Evolutionary conservation across 2,113 vertebrate genomes (phyloP).

Genomic region (Podarcis cretensis): DNA sequence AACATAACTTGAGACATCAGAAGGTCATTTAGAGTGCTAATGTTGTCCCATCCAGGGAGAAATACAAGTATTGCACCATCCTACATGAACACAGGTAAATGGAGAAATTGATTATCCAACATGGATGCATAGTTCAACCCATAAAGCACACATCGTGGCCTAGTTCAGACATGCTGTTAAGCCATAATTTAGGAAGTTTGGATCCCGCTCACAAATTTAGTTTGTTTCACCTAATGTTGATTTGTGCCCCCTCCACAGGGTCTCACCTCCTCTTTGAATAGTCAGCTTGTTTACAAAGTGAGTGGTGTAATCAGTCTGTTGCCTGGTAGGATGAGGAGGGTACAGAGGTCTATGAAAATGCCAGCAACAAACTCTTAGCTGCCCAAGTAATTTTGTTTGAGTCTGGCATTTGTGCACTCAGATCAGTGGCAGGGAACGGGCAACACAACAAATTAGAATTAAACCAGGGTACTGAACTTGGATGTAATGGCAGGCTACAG

Average conservation of each 20-base stretch:
- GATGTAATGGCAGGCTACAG: neutral
- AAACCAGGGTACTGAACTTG: neutral
- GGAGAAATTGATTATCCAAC: constrained; percentile 3
- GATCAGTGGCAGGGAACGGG: neutral
- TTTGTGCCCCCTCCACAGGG: neutral
- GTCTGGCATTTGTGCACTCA: neutral
- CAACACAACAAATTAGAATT: neutral
- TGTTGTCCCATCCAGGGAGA: constrained; percentile 98
- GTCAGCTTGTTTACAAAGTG: too few relatives aligned
- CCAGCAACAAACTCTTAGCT: neutral
- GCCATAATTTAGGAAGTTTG: neutral
- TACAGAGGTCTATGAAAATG: neutral
- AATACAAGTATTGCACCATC: constrained; percentile 97
- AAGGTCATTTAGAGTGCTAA: constrained; percentile 92
- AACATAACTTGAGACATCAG: constrained; percentile 95
- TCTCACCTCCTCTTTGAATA: neutral
- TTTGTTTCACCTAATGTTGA: neutral
- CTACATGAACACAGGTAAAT: constrained; percentile 64
- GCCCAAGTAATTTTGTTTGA: neutral
- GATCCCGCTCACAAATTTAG: neutral
- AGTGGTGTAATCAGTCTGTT: too few relatives aligned
- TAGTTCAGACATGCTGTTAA: neutral
- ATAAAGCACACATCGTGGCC: neutral
- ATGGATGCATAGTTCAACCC: neutral
- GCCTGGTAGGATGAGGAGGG: neutral